These are phyloP conservation scores for Actinemys pallida DNA, from an alignment of 2,113 vertebrate species.

Conservation along the genomic window DNA sequence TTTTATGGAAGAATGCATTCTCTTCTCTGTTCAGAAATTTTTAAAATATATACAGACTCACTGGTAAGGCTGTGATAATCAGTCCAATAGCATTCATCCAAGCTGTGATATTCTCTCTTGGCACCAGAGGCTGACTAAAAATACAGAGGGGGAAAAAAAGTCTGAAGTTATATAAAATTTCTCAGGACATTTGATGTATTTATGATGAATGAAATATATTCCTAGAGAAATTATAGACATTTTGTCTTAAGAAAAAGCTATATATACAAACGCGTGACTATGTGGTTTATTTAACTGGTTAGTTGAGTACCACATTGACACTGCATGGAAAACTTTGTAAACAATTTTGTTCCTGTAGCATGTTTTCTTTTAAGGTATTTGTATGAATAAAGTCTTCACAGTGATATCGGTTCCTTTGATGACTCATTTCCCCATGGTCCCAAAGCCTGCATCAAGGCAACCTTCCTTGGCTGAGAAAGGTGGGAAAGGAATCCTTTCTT, in stretches of 20 bases:
- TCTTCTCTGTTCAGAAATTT: not conserved
- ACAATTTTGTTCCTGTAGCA: not conserved
- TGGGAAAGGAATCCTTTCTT: not conserved
- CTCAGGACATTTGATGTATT: not conserved
- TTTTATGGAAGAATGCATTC: not conserved
- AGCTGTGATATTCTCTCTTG: slow-evolving; percentile 96
- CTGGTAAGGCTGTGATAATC: slow-evolving; percentile 97
- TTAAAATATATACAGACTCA: slow-evolving; percentile 73
- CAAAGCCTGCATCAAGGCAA: not conserved
- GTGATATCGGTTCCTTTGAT: not conserved
- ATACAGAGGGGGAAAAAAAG: slow-evolving; percentile 4
- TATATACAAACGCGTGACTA: not conserved
- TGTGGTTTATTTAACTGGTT: not conserved
- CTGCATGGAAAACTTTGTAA: not conserved
- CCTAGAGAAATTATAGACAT: not conserved
- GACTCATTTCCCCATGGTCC: not conserved
- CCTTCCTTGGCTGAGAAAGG: not conserved
- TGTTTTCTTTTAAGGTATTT: not conserved
- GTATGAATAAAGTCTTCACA: not conserved
- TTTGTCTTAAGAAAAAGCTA: not conserved
- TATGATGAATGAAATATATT: not conserved
- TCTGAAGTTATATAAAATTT: not conserved
- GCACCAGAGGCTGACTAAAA: slow-evolving; percentile 94
- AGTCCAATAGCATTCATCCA: slow-evolving; percentile 99
- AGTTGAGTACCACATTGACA: not conserved